Evolutionary conservation across 2,113 vertebrate genomes (phyloP).

Genomic region (Glaucomys volans): DNA sequence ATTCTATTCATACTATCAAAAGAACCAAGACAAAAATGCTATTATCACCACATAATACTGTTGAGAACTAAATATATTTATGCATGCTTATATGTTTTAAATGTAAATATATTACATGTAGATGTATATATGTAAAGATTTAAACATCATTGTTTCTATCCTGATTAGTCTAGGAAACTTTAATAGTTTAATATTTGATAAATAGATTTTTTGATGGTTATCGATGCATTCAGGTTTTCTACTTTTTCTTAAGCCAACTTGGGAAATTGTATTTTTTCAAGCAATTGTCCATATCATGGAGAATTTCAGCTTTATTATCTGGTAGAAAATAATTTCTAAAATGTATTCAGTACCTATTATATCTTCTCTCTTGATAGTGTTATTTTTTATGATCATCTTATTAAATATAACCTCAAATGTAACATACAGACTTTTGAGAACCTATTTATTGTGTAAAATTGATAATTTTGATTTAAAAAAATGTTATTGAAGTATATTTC

Average conservation of each 20-base stretch:
- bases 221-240: not conserved
- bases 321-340: constrained; percentile 39
- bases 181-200: constrained; percentile 16
- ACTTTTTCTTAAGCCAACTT: constrained; percentile 17
- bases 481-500: constrained; percentile 25
- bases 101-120: not conserved
- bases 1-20: not conserved
- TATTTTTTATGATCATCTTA: constrained; percentile 13
- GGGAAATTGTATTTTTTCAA: constrained; percentile 6
- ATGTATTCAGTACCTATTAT: not conserved
- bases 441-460: not conserved
- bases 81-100: not conserved
- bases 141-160: constrained; percentile 3
- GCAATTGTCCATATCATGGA: not conserved
- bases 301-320: not conserved
- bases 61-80: not conserved
- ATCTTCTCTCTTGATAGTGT: not conserved
- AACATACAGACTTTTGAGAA: not conserved
- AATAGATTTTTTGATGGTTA: not conserved
- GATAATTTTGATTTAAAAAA: not conserved
- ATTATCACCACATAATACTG: not conserved
- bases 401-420: not conserved
- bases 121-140: not conserved
- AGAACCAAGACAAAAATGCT: constrained; percentile 50
- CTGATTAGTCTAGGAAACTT: not conserved